Percentiles rank a stretch among this genome's conserved stretches.
These are phyloP conservation scores for Rhynchophorus ferrugineus DNA, from an alignment of 1,140 invertebrate genomes.

Conservation along the genomic window DNA sequence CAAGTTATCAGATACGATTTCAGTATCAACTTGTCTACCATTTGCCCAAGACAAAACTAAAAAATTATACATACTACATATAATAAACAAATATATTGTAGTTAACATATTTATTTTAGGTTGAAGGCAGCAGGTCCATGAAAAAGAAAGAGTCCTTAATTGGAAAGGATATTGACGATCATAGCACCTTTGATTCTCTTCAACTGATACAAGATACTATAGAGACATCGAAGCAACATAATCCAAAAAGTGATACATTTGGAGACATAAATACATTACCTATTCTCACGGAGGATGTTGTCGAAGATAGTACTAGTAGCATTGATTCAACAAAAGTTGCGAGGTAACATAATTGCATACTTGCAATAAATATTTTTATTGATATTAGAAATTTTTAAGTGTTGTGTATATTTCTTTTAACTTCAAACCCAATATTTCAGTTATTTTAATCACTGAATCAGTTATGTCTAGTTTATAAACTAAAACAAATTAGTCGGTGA, in stretches of 20 bases:
- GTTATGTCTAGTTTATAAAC: no score
- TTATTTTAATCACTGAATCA: no score
- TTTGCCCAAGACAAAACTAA: no score
- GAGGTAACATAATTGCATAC: not conserved
- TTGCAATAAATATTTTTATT: not conserved
- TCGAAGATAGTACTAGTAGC: constrained; percentile 18
- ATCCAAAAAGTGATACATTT: constrained; percentile 7
- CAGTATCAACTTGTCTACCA: no score
- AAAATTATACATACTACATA: no score
- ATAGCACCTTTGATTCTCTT: constrained; percentile 5
- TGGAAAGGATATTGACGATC: not conserved
- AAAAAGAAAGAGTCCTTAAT: not conserved
- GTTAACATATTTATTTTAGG: constrained; percentile 1
- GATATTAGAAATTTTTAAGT: not conserved
- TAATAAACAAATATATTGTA: no score
- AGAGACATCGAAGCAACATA: constrained; percentile 5
- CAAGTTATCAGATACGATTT: no score
- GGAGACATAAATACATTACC: constrained; percentile 20
- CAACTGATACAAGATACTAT: constrained; percentile 6
- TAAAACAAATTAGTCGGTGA: no score
- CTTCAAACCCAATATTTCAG: no score
- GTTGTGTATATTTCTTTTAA: no score
- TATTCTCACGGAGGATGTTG: constrained; percentile 29
- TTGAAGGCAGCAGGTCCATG: not conserved
- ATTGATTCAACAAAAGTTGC: constrained; percentile 9